Evolutionary conservation across 2,113 vertebrate species (phyloP), one percentile per base, ranked within the genome.

Genomic region (Rhinichthys klamathensis): DNA sequence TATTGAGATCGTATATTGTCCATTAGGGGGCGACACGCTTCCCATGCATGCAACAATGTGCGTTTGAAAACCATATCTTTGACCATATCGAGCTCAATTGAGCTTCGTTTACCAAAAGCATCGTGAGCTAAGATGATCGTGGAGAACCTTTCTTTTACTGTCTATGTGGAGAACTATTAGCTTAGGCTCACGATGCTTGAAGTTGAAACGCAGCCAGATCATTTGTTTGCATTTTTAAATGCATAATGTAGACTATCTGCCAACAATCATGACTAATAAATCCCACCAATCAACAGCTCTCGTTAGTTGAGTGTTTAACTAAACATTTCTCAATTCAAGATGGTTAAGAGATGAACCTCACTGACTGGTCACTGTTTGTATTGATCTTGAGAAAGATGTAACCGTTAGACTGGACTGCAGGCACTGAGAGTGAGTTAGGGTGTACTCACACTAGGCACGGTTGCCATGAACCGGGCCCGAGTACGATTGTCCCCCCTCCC

Each of bases 21-120:
- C 90, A 86, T 85, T 70, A 30, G 88, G 80, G 85, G 90, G 85
- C 81, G 85, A 86, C 88, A 87, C 60, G 18, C 72, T 56, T 80
- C n/a, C 27, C 84, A 87, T 63, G 63, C 18, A 75, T 27, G 35
- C 44, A 49, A 69, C 25, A 9, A 41, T 78, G 10, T 35, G 21
- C 21, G 21, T 10, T 58, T 38, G 51, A 38, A 58, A 56, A 38
- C n/a, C n/a, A n/a, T n/a, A n/a, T n/a, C n/a, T n/a, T n/a, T n/a
- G n/a, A n/a, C n/a, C n/a, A n/a, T n/a, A n/a, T n/a, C n/a, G n/a
- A n/a, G n/a, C n/a, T n/a, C n/a, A n/a, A n/a, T 30, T 30, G 30
- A 2, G 30, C 30, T 61, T 61, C 32, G 32, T 35, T 35, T 35
- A 6, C n/a, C 58, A 10, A 61, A 61, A 8, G 58, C 58, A 16